A percentile compares a stretch with the other conserved stretches of the same genome.
Conservation (phyloP, 2,888 invertebrate species). For the Empis stercorea region DNA sequence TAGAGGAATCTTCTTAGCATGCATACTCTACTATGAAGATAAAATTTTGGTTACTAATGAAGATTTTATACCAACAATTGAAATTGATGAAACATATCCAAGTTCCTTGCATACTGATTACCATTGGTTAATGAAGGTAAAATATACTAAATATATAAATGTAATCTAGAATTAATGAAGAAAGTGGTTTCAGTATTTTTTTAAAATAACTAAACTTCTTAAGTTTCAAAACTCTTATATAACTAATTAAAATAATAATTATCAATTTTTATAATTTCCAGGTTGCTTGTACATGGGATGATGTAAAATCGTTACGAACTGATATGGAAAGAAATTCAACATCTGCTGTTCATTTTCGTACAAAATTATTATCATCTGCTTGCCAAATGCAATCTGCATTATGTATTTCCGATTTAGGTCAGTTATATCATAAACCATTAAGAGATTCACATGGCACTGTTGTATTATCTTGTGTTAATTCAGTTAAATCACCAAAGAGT, state of each 20-base stretch:
- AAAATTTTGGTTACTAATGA: conserved; percentile 93
- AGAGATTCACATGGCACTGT: conserved; percentile 81
- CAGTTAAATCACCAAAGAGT: conserved; percentile 52
- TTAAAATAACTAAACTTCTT: too few relatives aligned
- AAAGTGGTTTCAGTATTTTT: too few relatives aligned
- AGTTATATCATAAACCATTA: conserved; percentile 83
- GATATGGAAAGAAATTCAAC: conserved; percentile 92
- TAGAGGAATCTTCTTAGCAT: conserved; percentile 89
- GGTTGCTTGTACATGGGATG: conserved; percentile 95
- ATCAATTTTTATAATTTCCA: conserved; percentile 22
- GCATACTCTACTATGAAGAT: conserved; percentile 89
- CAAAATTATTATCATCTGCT: conserved; percentile 83
- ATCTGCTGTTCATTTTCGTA: conserved; percentile 81
- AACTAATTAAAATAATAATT: too few relatives aligned
- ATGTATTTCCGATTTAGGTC: conserved; percentile 87
- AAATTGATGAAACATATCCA: conserved; percentile 92
- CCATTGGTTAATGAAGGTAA: conserved; percentile 94
- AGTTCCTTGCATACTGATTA: conserved; percentile 85
- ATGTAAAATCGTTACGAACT: conserved; percentile 77
- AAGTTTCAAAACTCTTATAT: too few relatives aligned
- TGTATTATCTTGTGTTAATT: conserved; percentile 76
- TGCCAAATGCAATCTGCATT: conserved; percentile 86
- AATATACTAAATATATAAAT: too few relatives aligned
- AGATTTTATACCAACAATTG: conserved; percentile 91
- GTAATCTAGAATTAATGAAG: too few relatives aligned